Base-by-base conservation (phyloP, 2,113 vertebrate species). In the Neopipo cinnamomea region DNA sequence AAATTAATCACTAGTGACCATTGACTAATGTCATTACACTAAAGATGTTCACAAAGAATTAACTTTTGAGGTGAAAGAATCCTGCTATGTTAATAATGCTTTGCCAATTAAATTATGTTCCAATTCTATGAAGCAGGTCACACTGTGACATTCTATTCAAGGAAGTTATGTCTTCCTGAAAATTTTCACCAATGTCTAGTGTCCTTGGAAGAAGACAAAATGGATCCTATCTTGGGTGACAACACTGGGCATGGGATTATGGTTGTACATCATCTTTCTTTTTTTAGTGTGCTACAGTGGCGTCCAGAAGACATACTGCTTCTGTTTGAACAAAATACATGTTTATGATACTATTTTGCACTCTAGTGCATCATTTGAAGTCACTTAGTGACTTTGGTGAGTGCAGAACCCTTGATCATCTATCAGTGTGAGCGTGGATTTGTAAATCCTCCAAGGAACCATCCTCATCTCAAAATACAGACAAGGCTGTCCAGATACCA, bases 221-320 rank as follows among this genome's bases (percentile, higher is more conserved):
- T 11, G 41, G 28, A 49, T 11, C 5, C 25, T 19, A 20, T 3
- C 18, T 88, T 66, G 16, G 20, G 4, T 80, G 41, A 22, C 37
- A 73, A 6, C 12, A 56, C 2, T 17, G 11, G n/a, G 5, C 14
- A 30, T 28, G 33, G 11, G 6, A 55, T 67, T 72, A 61, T 5
- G 3, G 6, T 55, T 3, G 0, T 33, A 35, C 0, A 0, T 5
- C 2, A 12, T 49, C 8, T 62, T 85, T 61, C 5, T 50, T 30
- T 79, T 63, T 67, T 50, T 24, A 35, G 14, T 66, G 8, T 39
- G 12, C 18, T 49, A 39, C 12, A 39, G 22, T 2, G 2, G 9
- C 46, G 8, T 1, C 24, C 18, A 44, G 31, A 55, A 68, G 20
- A 53, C 3, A 9, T 47, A 39, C 3, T 49, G 12, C 35, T 88